Percentiles rank a stretch among this genome's conserved stretches.
Evolutionary conservation across 2,113 vertebrate genomes (phyloP).

Genomic region (Caretta caretta): DNA sequence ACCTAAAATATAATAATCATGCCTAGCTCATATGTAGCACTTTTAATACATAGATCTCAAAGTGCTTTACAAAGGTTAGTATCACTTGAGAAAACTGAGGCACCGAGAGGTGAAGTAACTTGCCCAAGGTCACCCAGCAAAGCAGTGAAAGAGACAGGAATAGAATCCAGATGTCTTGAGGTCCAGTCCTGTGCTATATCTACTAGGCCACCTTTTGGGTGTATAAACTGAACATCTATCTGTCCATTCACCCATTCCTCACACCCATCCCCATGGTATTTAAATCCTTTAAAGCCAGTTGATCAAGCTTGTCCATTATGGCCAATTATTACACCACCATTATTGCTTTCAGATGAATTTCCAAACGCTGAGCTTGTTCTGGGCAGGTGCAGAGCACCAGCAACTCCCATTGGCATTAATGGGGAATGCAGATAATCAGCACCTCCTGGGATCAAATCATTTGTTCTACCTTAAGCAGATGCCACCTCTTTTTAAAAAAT

Average conservation of each 20-base stretch:
- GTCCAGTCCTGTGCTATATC: neutral
- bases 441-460: rapidly evolving
- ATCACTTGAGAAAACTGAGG: neutral
- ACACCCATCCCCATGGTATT: rapidly evolving
- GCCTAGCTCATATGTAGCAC: too few species aligned
- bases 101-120: neutral
- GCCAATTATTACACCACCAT: neutral
- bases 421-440: neutral
- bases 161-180: neutral
- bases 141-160: neutral
- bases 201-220: neutral
- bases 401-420: neutral
- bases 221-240: neutral
- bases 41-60: neutral
- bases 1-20: too few species aligned
- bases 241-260: neutral
- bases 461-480: neutral
- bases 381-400: neutral
- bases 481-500: neutral
- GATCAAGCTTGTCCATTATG: neutral
- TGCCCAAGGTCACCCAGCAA: neutral
- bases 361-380: neutral
- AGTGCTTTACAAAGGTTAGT: neutral
- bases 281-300: neutral
- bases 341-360: rapidly evolving